A percentile compares a stretch with the other conserved stretches of the same genome.
Evolutionary conservation across 1,140 invertebrate species (phyloP).

Genomic region (Drosophila watanabei): DNA sequence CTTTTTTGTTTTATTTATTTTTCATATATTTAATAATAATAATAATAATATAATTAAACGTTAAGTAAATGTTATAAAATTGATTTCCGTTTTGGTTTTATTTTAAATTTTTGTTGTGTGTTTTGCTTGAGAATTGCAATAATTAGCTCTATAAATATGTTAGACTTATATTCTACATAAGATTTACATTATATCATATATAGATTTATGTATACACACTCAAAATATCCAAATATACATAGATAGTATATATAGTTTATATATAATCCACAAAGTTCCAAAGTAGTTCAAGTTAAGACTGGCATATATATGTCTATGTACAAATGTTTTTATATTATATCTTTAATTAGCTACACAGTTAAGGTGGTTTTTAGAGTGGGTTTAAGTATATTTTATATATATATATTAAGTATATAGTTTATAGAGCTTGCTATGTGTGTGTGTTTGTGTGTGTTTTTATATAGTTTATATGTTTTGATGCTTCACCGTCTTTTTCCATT

Average conservation of each 20-base stretch:
- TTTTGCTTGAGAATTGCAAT: conserved; percentile 73
- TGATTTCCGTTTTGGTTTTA: conserved; percentile 29
- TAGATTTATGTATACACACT: conserved; percentile 32
- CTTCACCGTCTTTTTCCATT: conserved; percentile 83
- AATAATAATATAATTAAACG: conserved; percentile 67
- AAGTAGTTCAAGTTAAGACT: conserved; percentile 42
- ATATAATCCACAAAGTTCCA: conserved; percentile 39
- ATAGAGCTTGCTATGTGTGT: conserved; percentile 50
- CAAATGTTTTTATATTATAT: conserved; percentile 8
- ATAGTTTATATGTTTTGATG: conserved; percentile 36
- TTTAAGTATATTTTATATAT: conserved; percentile 40
- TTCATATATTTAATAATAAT: conserved; percentile 50
- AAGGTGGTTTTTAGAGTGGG: conserved; percentile 41
- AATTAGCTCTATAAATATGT: conserved; percentile 78
- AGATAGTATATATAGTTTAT: conserved; percentile 20
- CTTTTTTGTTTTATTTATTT: conserved; percentile 31
- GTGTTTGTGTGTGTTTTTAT: conserved; percentile 49
- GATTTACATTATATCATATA: conserved; percentile 21
- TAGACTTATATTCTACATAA: conserved; percentile 44
- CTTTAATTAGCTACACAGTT: conserved; percentile 37
- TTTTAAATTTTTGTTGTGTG: not conserved
- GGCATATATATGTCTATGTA: conserved; percentile 35
- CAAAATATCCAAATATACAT: conserved; percentile 45
- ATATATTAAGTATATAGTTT: conserved; percentile 49
- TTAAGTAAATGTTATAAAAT: conserved; percentile 83